phyloP scores from a whole-genome alignment of 2,113 vertebrate genomes.

The Tinamus guttatus region DNA sequence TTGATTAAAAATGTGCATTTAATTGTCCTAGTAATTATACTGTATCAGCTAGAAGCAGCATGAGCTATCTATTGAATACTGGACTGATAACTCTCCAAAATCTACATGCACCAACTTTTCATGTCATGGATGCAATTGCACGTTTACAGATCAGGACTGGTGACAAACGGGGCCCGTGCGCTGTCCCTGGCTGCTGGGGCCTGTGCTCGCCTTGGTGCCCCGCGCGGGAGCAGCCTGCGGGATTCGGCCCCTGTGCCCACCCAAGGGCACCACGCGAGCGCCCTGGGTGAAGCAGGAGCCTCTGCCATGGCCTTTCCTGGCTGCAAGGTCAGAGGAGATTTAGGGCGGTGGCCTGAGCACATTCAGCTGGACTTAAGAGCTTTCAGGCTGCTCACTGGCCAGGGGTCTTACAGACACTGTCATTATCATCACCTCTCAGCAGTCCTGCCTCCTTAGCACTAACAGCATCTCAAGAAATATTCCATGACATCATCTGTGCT shows the following conservation, averaged over 20 bases:
- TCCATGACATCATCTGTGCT: background rate
- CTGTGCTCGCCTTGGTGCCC: background rate
- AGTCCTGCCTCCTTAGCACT: background rate
- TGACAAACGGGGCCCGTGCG: background rate
- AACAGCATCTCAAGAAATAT: background rate
- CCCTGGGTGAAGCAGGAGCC: background rate
- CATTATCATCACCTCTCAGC: background rate
- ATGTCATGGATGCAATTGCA: background rate
- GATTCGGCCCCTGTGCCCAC: background rate
- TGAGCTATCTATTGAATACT: background rate
- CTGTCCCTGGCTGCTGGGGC: background rate
- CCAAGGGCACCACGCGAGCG: background rate
- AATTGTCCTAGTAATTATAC: background rate
- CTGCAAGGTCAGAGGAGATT: background rate
- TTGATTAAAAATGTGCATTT: background rate
- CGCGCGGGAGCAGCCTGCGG: background rate
- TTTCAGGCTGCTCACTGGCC: background rate
- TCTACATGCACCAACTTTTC: background rate
- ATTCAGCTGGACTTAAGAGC: background rate
- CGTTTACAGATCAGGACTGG: background rate
- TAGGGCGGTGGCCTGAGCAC: background rate
- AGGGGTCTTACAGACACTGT: background rate
- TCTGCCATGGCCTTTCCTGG: background rate
- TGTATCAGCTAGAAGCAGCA: background rate
- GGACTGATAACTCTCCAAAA: background rate